phyloP scores from a whole-genome alignment of 1,140 invertebrate genomes.

The Polyergus mexicanus region DNA sequence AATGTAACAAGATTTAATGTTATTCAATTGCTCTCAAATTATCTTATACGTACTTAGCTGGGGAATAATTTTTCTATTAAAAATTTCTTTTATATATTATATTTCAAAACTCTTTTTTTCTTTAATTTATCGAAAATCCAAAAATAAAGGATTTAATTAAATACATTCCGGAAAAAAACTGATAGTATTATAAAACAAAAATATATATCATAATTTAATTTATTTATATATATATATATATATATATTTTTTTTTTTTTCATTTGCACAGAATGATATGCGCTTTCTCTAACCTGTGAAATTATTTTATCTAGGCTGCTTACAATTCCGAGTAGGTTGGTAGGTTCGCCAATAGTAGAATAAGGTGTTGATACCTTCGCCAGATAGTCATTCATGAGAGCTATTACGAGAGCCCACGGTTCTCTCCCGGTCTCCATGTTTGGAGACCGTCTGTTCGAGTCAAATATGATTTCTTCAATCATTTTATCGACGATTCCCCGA shows the following conservation, averaged over 20 bases:
- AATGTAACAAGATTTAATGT: neutral
- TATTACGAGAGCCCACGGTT: slow-evolving; percentile 26
- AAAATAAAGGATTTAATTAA: neutral
- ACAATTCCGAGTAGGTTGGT: slow-evolving; percentile 24
- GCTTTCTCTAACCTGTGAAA: slow-evolving; percentile 5
- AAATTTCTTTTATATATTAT: neutral
- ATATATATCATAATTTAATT: too few species aligned
- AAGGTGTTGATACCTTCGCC: slow-evolving; percentile 7
- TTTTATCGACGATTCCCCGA: slow-evolving; percentile 7
- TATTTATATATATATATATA: too few species aligned
- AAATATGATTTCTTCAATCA: slow-evolving; percentile 18
- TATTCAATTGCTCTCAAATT: neutral
- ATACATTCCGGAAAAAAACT: neutral
- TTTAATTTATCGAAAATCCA: neutral
- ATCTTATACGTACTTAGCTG: too few species aligned
- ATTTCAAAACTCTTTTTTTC: neutral
- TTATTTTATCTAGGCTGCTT: slow-evolving; percentile 1
- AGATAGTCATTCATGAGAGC: neutral
- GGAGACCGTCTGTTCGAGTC: slow-evolving; percentile 17
- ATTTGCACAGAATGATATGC: slow-evolving; percentile 23
- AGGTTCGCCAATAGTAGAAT: neutral
- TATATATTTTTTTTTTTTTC: slow-evolving; percentile 41
- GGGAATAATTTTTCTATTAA: neutral
- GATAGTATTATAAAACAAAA: neutral
- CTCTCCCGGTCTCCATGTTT: slow-evolving; percentile 35